These are phyloP conservation scores for Diachasma alloeum DNA, from an alignment of 1,140 invertebrate genomes.

Conservation along the genomic window DNA sequence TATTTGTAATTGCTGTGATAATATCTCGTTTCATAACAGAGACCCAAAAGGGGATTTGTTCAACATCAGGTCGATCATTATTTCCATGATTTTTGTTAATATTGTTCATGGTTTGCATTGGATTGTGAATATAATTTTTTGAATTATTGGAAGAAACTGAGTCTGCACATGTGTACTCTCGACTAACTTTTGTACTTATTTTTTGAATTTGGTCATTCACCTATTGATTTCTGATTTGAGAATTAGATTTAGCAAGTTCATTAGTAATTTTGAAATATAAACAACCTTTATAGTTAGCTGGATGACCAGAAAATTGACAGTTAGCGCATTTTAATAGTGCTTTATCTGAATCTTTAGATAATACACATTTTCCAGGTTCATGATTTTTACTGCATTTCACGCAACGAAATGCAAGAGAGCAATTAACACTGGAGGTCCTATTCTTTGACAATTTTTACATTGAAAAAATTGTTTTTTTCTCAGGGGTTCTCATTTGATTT, in stretches of 20 bases:
- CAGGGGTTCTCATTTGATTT: slow-evolving; percentile 20
- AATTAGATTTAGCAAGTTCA: neutral
- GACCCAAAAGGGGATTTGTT: too few species aligned
- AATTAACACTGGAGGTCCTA: slow-evolving; percentile 22
- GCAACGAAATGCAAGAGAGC: slow-evolving; percentile 8
- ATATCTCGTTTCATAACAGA: too few species aligned
- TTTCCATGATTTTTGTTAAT: too few species aligned
- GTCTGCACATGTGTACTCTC: too few species aligned
- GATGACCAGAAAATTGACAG: slow-evolving; percentile 35
- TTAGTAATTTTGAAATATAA: neutral
- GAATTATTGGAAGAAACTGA: too few species aligned
- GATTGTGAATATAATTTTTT: too few species aligned
- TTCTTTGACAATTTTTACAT: slow-evolving; percentile 29
- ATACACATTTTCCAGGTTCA: slow-evolving; percentile 16
- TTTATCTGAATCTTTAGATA: neutral
- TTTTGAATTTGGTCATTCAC: too few species aligned
- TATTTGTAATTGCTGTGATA: too few species aligned
- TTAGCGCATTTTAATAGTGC: slow-evolving; percentile 25
- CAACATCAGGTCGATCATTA: too few species aligned
- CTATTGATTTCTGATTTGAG: neutral
- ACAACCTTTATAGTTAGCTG: slow-evolving; percentile 40
- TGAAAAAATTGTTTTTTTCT: slow-evolving; percentile 21
- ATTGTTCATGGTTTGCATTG: too few species aligned
- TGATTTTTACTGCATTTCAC: slow-evolving; percentile 26
- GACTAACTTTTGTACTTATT: too few species aligned